Evolutionary conservation across 2,113 vertebrate genomes (phyloP), one percentile per base, ranked within the genome.

Genomic region (Helogale parvula): DNA sequence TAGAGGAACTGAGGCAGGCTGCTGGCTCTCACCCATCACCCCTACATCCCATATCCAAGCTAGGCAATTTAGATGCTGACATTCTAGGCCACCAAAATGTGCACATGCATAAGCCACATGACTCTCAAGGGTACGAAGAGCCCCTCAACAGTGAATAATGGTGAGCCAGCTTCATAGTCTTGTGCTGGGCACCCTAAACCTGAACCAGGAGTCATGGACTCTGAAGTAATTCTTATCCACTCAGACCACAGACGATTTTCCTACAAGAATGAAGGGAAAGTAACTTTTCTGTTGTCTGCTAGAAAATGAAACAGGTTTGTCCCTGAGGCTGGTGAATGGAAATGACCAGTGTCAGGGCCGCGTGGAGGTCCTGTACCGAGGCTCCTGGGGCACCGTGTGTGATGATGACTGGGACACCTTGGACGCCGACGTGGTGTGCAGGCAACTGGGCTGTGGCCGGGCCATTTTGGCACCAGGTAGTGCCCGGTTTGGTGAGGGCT

Each of bases 321-420:
- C 93, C 0, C 41, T 97, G 90, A 94, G 87, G 92, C 92, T 97
- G 47, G 91, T 95, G 89, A 76, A 82, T 3, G 79, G 96, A 16
- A 1, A 33, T 5, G 47, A 71, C 57, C 21, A 31, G 12, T 97
- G 96, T 38, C 72, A 93, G 72, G 94, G 93, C 57, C 35, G 65
- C 5, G 93, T 94, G 72, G 96, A 97, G 60, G 54, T 97, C 71
- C 96, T 95, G 6, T 80, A 96, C 77, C 23, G 15, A 95, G 80
- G 96, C 71, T 90, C 52, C 29, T 97, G 96, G 96, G 94, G 94
- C 83, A 97, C 94, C 3, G 79, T 97, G 86, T 95, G 96, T 63
- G 97, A 97, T 0, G 90, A 97, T 54, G 3, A 3, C 88, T 96
- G 94, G 97, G 96, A 92, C 41, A 60, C 0, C 50, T 29, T 52